Evolutionary conservation across 2,888 invertebrate species (phyloP), one percentile per base, ranked within the genome.

Genomic region (Cheilosia impressa): DNA sequence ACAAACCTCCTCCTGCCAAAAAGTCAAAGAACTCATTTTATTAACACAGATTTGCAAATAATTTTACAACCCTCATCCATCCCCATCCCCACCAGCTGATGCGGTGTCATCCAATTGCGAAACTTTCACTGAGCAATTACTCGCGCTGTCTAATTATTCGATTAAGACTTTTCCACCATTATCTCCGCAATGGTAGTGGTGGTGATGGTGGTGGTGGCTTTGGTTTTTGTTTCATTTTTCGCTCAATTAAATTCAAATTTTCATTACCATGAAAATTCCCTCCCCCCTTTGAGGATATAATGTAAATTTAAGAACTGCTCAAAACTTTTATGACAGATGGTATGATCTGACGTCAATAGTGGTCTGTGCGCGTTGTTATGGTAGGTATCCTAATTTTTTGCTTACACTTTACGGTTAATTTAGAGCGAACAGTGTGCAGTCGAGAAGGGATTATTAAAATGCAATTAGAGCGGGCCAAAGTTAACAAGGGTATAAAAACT

Each of bases 401-500:
- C 38, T 9, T 9, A 9, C 43, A n/a, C 7, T 24, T 52, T 52
- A 52, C 15, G 52, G 13, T 76, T 66, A 80, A 79, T 84, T 79
- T 71, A 62, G 76, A 73, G 52, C 24, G 27, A 27, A 76, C 41
- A 38, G 45, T 47, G 55, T 38, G 58, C 17, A 75, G 63, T 65
- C 58, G 66, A 72, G 66, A 66, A 72, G 63, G 85, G 81, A 85
- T 85, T 85, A 85, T 85, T 85, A 85, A 85, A 85, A 85, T 72
- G 81, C 85, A 85, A 85, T 85, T 85, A 85, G 85, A 85, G 24
- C 57, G 47, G 68, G 65, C 62, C 60, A 77, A 85, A 81, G 81
- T 85, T 85, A 85, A 85, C 85, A 85, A 85, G 85, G 85, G 81
- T 77, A 85, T 85, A 85, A 85, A 85, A 85, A 85, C 85, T 85